Evolutionary conservation across 1,140 invertebrate genomes (phyloP).

Genomic region (Armadillidium nasatum): DNA sequence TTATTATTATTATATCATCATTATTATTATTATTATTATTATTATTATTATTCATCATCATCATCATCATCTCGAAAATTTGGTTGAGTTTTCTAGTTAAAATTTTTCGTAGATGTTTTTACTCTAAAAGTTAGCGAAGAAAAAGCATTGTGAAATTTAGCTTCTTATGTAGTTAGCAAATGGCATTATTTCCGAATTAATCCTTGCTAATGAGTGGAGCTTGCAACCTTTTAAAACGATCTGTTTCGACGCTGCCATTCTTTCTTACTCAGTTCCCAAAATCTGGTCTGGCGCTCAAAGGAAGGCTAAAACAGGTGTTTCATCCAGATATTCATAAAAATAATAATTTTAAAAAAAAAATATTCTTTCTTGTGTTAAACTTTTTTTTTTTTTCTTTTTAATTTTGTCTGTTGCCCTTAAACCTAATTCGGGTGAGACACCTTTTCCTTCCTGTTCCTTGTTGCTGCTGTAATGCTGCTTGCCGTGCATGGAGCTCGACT

Average conservation of each 20-base stretch:
- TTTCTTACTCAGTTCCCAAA: not conserved
- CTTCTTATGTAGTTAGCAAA: not conserved
- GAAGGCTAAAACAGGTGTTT: not conserved
- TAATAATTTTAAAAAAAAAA: no score
- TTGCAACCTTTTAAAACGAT: not conserved
- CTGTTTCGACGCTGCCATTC: not conserved
- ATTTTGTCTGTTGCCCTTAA: not conserved
- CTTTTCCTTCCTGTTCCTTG: slow-evolving; percentile 30
- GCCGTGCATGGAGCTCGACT: slow-evolving; percentile 38
- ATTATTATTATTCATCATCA: no score
- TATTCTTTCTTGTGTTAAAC: no score
- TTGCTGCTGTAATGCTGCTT: slow-evolving; percentile 36
- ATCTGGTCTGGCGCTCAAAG: not conserved
- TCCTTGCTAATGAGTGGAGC: slow-evolving; percentile 9
- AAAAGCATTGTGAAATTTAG: not conserved
- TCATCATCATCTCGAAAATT: no score
- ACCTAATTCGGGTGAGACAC: slow-evolving; percentile 25
- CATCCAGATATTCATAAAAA: not conserved
- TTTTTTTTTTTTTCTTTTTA: no score
- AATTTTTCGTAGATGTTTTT: not conserved
- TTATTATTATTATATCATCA: slow-evolving; percentile 1
- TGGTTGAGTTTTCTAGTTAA: no score
- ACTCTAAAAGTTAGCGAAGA: not conserved
- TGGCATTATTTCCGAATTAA: not conserved
- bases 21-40: not conserved